Percentiles rank a stretch among this genome's conserved stretches.
Evolutionary conservation across 2,888 invertebrate genomes (phyloP).

Genomic region (Erebia palarica): DNA sequence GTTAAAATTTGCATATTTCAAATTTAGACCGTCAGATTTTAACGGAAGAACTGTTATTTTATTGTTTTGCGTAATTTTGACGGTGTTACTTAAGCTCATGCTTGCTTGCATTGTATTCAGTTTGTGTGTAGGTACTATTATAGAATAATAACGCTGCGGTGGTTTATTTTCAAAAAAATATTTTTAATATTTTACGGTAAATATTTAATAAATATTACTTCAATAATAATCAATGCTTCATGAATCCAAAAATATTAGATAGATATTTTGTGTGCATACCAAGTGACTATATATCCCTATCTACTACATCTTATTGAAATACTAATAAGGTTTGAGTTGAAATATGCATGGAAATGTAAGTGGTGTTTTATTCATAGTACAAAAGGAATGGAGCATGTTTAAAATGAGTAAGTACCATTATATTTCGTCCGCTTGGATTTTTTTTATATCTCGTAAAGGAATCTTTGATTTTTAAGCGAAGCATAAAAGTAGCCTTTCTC

Average conservation of each 20-base stretch:
- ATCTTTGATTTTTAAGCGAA: too few relatives aligned
- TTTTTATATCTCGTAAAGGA: too few relatives aligned
- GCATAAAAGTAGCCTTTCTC: too few relatives aligned
- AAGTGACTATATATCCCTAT: too few relatives aligned
- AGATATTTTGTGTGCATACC: too few relatives aligned
- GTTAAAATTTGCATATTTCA: conserved; percentile 22
- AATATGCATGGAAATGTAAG: neutral
- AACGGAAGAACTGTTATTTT: conserved; percentile 21
- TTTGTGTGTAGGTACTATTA: conserved; percentile 15
- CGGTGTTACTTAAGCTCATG: conserved; percentile 15
- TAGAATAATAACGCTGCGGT: neutral
- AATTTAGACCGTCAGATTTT: conserved; percentile 19
- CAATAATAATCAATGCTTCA: too few relatives aligned
- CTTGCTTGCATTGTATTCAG: conserved; percentile 13
- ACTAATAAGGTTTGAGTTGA: neutral
- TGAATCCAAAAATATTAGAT: too few relatives aligned
- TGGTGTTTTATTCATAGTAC: neutral
- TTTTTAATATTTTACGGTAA: too few relatives aligned
- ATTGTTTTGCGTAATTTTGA: conserved; percentile 21
- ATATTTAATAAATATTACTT: too few relatives aligned
- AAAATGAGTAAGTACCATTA: neutral
- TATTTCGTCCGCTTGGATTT: neutral
- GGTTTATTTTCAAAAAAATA: neutral
- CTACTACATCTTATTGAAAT: neutral
- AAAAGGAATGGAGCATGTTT: neutral